A percentile compares a stretch with the other conserved stretches of the same genome.
phyloP scores from a whole-genome alignment of 2,113 vertebrate species.

The Sitta europaea region DNA sequence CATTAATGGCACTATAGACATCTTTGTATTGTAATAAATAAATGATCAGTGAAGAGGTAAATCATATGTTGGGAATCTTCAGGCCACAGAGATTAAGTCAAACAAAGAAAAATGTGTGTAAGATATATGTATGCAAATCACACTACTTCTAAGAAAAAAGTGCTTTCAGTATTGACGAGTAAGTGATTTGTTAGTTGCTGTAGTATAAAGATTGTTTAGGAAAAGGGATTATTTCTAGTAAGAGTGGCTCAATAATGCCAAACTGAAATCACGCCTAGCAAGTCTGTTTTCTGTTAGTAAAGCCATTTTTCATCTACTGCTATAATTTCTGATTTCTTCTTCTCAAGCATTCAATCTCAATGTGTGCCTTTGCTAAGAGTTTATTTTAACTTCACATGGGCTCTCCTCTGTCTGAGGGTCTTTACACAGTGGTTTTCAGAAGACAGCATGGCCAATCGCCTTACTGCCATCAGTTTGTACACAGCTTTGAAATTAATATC shows the following conservation, averaged over 20 bases:
- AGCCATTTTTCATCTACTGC: neutral
- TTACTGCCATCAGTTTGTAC: neutral
- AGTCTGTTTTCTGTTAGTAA: neutral
- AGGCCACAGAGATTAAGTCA: neutral
- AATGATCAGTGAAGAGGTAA: neutral
- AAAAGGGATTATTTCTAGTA: neutral
- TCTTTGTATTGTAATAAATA: neutral
- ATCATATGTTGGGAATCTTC: neutral
- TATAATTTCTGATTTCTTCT: neutral
- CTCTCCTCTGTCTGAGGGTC: neutral
- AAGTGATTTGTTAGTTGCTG: neutral
- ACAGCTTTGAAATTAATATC: neutral
- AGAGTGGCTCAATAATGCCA: neutral
- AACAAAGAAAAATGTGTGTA: neutral
- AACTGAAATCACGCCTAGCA: neutral
- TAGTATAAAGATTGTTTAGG: neutral
- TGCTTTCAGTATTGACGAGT: neutral
- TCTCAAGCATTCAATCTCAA: neutral
- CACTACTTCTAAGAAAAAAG: neutral
- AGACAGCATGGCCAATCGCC: neutral
- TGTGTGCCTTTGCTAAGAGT: neutral
- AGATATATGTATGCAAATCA: neutral
- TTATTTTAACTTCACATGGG: neutral
- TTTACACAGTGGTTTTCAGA: neutral
- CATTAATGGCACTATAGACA: neutral